Evolutionary conservation across 1,140 invertebrate genomes (phyloP).

Genomic region (Venustaconcha ellipsiformis): DNA sequence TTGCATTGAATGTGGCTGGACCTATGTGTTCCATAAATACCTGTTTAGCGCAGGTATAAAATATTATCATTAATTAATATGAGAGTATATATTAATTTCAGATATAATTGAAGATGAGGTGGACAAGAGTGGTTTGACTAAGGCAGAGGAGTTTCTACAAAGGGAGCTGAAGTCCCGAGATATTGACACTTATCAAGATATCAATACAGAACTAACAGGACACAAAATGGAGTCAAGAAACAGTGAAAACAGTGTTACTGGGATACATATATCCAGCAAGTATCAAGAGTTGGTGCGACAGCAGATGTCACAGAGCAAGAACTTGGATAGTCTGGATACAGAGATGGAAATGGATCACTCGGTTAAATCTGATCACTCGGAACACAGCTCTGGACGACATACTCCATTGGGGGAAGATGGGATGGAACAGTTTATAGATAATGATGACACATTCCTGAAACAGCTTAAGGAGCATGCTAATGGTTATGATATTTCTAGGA

Average conservation of each 20-base stretch:
- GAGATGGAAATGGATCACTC: conserved; percentile 2
- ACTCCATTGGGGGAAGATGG: conserved; percentile 50
- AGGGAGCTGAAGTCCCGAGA: background rate
- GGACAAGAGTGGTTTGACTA: conserved; percentile 7
- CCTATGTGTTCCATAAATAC: too few species aligned
- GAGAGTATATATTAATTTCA: conserved; percentile 9
- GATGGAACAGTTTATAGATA: conserved; percentile 39
- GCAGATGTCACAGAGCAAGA: conserved; percentile 19
- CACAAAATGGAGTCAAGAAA: conserved; percentile 14
- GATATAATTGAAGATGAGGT: conserved; percentile 31
- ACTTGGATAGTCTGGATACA: conserved; percentile 5
- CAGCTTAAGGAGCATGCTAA: background rate
- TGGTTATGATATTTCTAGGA: background rate
- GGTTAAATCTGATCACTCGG: conserved; percentile 6
- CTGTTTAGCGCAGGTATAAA: too few species aligned
- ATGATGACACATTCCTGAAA: conserved; percentile 5
- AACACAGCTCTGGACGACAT: conserved; percentile 27
- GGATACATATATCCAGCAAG: conserved; percentile 20
- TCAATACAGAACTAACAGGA: conserved; percentile 2
- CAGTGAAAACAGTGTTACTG: background rate
- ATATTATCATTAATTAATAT: too few species aligned
- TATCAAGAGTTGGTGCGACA: conserved; percentile 23
- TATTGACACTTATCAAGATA: background rate
- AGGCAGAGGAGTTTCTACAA: conserved; percentile 24
- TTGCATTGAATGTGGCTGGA: too few species aligned